Base-by-base conservation (phyloP, 53 echinoderm and acorn worm genomes). In the Hippasteria phrygiana region DNA sequence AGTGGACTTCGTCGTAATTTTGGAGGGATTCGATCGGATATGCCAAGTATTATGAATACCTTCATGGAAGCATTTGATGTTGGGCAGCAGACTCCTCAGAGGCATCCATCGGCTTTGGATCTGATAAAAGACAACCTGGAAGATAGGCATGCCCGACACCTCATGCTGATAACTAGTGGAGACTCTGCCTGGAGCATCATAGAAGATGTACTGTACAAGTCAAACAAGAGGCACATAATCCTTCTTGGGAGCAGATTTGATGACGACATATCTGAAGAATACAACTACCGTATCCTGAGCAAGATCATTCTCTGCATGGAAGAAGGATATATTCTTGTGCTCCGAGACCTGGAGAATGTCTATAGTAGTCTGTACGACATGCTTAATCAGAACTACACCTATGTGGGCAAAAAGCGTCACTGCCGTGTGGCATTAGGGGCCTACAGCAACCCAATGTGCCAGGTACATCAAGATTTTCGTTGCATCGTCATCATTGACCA, bases 401-500 rank as follows among this genome's bases (percentile, higher is more conserved):
- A 31, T 9, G 74, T 90, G 35, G 90, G 90, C 29, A 83, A 73
- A 35, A 84, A 84, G 36, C 41, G 84, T n/a, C 80, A 72, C 37
- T 90, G 90, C 28, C 73, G 90, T 43, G 90, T 90, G 35, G 90
- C 90, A n/a, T 34, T 90, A 31, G 90, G 90, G 24, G 53, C 90
- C 8, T 55, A 90, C 54, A 90, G 90, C 59, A 90, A 84, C 46
- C 90, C 90, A 37, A 84, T 90, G 90, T 90, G 90, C 36, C 74
- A 90, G 62, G 84, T 90, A 13, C 90, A 90, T 43, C 22, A 59
- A 43, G 46, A 83, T 29, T 90, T 90, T 20, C 72, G 90, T 13
- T 90, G 90, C 84, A 90, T 90, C 43, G 90, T 90, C 14, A 40
- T 90, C 35, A 54, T 90, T 17, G 90, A 90, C 48, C 81, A 90